phyloP scores from a whole-genome alignment of 2,888 invertebrate genomes.

The Globia sparganii region DNA sequence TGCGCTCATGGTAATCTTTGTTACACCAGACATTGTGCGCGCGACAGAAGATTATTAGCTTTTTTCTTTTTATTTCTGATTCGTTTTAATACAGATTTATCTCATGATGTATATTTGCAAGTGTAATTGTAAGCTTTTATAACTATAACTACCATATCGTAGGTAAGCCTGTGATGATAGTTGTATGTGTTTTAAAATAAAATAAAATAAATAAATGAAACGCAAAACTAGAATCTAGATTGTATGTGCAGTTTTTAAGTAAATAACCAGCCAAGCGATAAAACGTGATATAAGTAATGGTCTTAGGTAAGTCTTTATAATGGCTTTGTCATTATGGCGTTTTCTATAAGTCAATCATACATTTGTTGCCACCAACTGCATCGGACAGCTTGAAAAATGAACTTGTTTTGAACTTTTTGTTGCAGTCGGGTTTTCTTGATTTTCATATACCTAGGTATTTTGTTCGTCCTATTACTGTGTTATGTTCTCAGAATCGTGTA shows the following conservation, averaged over 20 bases:
- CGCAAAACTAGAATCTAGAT: not conserved
- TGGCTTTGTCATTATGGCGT: not conserved
- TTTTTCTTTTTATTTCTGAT: not conserved
- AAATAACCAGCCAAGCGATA: not conserved
- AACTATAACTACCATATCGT: too few species aligned
- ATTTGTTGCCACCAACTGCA: not conserved
- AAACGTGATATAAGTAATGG: not conserved
- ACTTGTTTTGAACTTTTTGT: not conserved
- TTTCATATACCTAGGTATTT: too few species aligned
- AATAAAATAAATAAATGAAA: too few species aligned
- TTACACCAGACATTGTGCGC: slow-evolving; percentile 1
- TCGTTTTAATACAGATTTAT: slow-evolving; percentile 8
- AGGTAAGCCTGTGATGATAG: too few species aligned
- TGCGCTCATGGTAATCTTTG: not conserved
- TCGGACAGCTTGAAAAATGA: not conserved
- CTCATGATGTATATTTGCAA: too few species aligned
- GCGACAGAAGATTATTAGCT: slow-evolving; percentile 8
- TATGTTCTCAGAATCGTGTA: not conserved
- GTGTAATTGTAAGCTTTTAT: too few species aligned
- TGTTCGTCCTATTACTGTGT: not conserved
- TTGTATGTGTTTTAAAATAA: too few species aligned
- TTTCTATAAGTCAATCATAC: not conserved
- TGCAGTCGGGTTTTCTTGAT: not conserved
- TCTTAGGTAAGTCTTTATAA: not conserved
- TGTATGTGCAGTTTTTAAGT: not conserved